Base-by-base conservation (phyloP, 1,140 invertebrate genomes). In the Platorchestia sp. region DNA sequence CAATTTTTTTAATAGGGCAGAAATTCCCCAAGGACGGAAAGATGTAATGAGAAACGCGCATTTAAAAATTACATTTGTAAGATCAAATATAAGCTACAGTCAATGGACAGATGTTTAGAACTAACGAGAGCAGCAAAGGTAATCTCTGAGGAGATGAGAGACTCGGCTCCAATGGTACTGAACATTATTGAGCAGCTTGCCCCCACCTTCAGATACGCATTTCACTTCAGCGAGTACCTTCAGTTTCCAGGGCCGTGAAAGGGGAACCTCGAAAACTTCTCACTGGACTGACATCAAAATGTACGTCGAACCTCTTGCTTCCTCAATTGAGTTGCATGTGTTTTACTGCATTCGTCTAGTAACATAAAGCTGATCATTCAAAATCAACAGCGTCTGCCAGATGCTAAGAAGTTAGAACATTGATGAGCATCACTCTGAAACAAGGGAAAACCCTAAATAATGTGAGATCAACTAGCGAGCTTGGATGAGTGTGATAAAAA, bases 41-140 rank as follows among this genome's bases (percentile, higher is more conserved):
- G 87, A 90, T 90, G 87, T 90, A 45, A 90, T 90, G 87, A 45
- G 41, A 90, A 90, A 90, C 87, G 87, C 41, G 87, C 59, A 90
- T 90, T 43, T 90, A 43, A 90, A 90, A 90, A 90, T 90, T 90
- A 90, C 87, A 90, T 90, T 90, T 43, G 87, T 90, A 90, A 90
- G 87, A 90, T 90, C 87, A 90, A 90, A 90, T 90, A 90, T 90
- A 90, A 90, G 87, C 87, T 90, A 90, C 87, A 90, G 87, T 90
- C 87, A 90, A 90, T 90, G 87, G 87, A 90, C 87, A 90, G 87
- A 90, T 43, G 87, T 90, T 44, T 43, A 45, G 87, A 90, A 41
- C 41, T 75, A 75, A 75, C 27, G 87, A 90, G 87, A 90, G 87
- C 87, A 75, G 59, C 59, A 75, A 36, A 75, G 27, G 59, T 75